Base-by-base conservation (phyloP, 1,140 invertebrate genomes). In the Nymphalis io region DNA sequence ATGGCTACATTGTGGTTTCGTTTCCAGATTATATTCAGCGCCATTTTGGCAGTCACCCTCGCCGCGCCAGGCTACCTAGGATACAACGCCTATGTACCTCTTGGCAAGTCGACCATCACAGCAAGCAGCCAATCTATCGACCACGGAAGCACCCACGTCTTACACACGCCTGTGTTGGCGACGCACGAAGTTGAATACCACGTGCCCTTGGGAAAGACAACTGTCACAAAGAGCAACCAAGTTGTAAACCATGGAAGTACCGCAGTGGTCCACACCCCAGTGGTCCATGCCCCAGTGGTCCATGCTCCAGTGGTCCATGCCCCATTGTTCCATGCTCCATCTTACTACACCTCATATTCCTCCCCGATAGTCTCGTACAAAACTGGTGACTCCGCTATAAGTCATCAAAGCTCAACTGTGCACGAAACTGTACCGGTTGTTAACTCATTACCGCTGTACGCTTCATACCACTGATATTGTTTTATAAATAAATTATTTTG, bases 41-140 rank as follows among this genome's bases (percentile, higher is more conserved):
- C 88, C 40, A 73, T 93, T 62, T 76, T 93, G 81, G 92, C 92
- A 46, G 83, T 84, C 55, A 87, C 88, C 4, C 68, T 85, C 10
- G 91, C 88, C 46, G 89, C 90, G 33, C 83, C 89, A 27, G 80
- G 79, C 69, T 75, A 87, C 64, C 12, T 58, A 1, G 63, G 18
- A 12, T 48, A 48, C 8, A 48, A 48, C 46, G 0, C 15, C 46
- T 18, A 48, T 18, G 13, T 44, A 44, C 40, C 40, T n/a, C 40
- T 44, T 15, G 15, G n/a, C 8, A 48, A 48, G 46, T 48, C 46
- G 16, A 48, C 16, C 0, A 0, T 48, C 8, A 16, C 46, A 48
- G 6, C 46, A 48, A 48, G 15, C 46, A 48, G 46, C 46, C 15
- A 48, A 20, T 10, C 16, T 16, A 81, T 90, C 65, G 82, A 91